Evolutionary conservation across 2,797 vertebrate species (phyloP).

Genomic region (Melopsittacus undulatus): DNA sequence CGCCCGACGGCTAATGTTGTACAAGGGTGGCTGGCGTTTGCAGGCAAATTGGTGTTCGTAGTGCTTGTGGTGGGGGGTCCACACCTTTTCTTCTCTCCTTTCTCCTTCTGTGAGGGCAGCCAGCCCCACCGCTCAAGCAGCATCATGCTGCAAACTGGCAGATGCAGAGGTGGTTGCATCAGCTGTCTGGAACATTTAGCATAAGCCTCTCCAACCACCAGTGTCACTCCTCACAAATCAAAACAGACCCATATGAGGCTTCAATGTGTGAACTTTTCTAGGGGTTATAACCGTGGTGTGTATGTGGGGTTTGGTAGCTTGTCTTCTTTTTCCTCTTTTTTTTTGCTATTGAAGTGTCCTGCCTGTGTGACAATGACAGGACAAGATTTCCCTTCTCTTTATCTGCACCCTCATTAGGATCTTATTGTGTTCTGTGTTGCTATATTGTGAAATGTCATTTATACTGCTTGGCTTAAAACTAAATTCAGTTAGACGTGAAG

Average conservation of each 20-base stretch:
- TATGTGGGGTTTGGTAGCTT: background rate
- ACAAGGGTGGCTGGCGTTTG: background rate
- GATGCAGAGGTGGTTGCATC: constrained; percentile 60
- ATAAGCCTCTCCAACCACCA: constrained; percentile 46
- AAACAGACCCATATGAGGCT: constrained; percentile 66
- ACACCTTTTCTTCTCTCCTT: background rate
- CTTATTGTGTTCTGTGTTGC: constrained; percentile 2
- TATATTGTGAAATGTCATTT: constrained; percentile 18
- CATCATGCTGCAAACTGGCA: constrained; percentile 63
- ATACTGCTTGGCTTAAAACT: constrained; percentile 14
- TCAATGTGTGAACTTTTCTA: constrained; percentile 59
- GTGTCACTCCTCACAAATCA: constrained; percentile 56
- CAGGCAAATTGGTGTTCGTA: background rate
- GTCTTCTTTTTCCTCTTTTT: background rate
- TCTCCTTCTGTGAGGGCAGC: constrained; percentile 31
- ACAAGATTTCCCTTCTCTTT: constrained; percentile 15
- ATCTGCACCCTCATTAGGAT: constrained; percentile 17
- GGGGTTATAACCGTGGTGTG: background rate
- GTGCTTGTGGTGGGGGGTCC: constrained; percentile 1
- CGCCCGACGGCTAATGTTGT: background rate
- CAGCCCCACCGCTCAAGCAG: constrained; percentile 56
- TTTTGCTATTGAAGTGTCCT: background rate
- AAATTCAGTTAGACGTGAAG: constrained; percentile 14
- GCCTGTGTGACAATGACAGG: background rate
- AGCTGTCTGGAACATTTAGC: constrained; percentile 59